These are phyloP conservation scores for Bibio marci DNA, from an alignment of 2,888 invertebrate genomes.

Conservation along the genomic window DNA sequence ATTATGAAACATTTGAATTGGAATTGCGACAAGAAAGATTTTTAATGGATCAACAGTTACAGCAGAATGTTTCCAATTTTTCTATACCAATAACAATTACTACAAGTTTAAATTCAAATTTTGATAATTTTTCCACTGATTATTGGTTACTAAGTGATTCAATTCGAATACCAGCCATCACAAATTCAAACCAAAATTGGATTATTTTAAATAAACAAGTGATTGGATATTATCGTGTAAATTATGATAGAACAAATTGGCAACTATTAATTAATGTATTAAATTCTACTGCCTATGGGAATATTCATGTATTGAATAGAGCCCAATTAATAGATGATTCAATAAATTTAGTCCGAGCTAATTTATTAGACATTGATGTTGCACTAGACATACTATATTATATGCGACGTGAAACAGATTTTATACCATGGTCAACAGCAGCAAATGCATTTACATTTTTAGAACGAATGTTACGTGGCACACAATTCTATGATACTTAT, in stretches of 20 bases:
- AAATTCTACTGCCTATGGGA: constrained; percentile 18
- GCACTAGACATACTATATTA: constrained; percentile 42
- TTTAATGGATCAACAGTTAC: neutral
- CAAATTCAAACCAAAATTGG: constrained; percentile 30
- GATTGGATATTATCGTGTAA: constrained; percentile 43
- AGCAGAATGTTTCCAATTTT: constrained; percentile 16
- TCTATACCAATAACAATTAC: constrained; percentile 38
- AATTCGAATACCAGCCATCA: neutral
- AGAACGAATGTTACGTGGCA: neutral
- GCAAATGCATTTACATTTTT: constrained; percentile 1
- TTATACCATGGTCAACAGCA: constrained; percentile 40
- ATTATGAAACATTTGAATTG: constrained; percentile 20
- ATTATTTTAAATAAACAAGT: constrained; percentile 43
- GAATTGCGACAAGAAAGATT: neutral
- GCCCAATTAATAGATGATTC: constrained; percentile 59
- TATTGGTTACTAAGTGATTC: constrained; percentile 30
- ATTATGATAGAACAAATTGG: constrained; percentile 48
- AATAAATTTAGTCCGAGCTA: constrained; percentile 38
- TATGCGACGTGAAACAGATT: constrained; percentile 38
- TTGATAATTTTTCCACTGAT: constrained; percentile 31
- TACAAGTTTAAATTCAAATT: constrained; percentile 27
- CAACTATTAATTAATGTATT: constrained; percentile 32
- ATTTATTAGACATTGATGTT: constrained; percentile 31
- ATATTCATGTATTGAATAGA: constrained; percentile 43
- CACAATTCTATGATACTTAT: neutral